Percentiles rank a stretch among this genome's conserved stretches.
phyloP scores from a whole-genome alignment of 1,140 invertebrate species.

The Leptinotarsa undecemlineata region DNA sequence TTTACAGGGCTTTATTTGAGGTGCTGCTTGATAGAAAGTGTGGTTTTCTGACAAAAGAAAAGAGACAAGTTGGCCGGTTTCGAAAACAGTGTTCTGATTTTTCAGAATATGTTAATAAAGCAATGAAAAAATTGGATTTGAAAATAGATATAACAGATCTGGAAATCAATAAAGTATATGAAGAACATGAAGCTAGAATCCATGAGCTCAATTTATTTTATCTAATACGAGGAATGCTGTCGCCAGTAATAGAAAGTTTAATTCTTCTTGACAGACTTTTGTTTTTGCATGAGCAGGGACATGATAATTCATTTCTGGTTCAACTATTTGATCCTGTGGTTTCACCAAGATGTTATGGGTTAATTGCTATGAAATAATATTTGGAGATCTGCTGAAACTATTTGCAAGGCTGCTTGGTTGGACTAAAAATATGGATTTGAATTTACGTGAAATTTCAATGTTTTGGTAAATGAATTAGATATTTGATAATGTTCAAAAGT shows the following conservation, averaged over 20 bases:
- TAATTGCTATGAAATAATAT: slow-evolving; percentile 62
- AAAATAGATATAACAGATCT: slow-evolving; percentile 48
- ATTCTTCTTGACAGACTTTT: slow-evolving; percentile 84
- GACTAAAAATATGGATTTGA: too few relatives aligned
- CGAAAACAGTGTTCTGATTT: slow-evolving; percentile 64
- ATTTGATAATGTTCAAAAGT: too few relatives aligned
- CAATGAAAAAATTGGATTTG: slow-evolving; percentile 61
- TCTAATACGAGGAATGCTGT: slow-evolving; percentile 76
- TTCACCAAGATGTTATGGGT: slow-evolving; percentile 76
- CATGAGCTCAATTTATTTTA: slow-evolving; percentile 79
- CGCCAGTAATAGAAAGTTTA: slow-evolving; percentile 81
- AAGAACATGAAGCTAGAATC: slow-evolving; percentile 58
- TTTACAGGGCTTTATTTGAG: slow-evolving; percentile 77
- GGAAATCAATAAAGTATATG: slow-evolving; percentile 56
- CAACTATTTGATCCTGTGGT: slow-evolving; percentile 76
- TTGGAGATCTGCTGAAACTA: too few relatives aligned
- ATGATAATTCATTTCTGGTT: slow-evolving; percentile 67
- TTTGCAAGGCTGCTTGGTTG: too few relatives aligned
- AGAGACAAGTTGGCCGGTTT: slow-evolving; percentile 56
- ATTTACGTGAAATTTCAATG: too few relatives aligned
- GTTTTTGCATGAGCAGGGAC: slow-evolving; percentile 73
- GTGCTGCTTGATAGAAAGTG: slow-evolving; percentile 58
- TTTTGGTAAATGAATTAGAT: too few relatives aligned
- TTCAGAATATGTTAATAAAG: slow-evolving; percentile 67
- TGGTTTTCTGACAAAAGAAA: slow-evolving; percentile 53